Conservation (phyloP, 37 sponge, comb jelly and placozoan species). For the Mnemiopsis leidyi region DNA sequence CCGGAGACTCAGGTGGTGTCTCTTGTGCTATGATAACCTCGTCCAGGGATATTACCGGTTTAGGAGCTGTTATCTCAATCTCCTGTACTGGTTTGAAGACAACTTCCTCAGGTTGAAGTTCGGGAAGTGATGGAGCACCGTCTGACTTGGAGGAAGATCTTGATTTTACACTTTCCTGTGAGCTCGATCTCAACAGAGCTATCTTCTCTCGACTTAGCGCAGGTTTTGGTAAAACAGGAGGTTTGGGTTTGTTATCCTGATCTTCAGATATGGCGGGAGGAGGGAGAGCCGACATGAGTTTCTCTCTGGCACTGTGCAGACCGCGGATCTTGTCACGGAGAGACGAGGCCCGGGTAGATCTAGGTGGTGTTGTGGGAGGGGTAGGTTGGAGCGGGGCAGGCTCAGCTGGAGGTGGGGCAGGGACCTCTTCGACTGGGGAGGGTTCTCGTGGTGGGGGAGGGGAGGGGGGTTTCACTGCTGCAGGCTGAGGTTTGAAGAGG, state of each 20-base stretch:
- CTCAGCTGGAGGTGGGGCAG: neutral
- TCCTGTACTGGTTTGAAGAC: neutral
- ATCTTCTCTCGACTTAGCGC: neutral
- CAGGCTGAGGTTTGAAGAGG: neutral
- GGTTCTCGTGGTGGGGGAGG: neutral
- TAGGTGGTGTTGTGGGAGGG: neutral
- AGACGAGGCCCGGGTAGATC: slow-evolving; percentile 20
- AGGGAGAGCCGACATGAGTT: slow-evolving; percentile 41
- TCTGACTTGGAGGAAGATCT: neutral
- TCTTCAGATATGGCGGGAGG: neutral
- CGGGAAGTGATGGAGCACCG: neutral
- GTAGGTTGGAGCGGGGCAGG: neutral
- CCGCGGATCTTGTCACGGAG: slow-evolving; percentile 38
- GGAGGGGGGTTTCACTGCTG: neutral
- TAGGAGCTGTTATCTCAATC: neutral
- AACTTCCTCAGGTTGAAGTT: neutral
- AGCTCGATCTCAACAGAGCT: neutral
- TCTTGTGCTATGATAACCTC: neutral
- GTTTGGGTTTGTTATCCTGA: neutral
- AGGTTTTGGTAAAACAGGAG: slow-evolving; percentile 25
- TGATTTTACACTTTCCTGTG: slow-evolving; percentile 9
- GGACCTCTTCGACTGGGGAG: neutral
- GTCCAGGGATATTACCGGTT: neutral
- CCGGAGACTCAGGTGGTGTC: neutral
- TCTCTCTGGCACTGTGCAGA: slow-evolving; percentile 40